Conservation (phyloP, 2,797 vertebrate genomes). For the Hemitrygon akajei region DNA sequence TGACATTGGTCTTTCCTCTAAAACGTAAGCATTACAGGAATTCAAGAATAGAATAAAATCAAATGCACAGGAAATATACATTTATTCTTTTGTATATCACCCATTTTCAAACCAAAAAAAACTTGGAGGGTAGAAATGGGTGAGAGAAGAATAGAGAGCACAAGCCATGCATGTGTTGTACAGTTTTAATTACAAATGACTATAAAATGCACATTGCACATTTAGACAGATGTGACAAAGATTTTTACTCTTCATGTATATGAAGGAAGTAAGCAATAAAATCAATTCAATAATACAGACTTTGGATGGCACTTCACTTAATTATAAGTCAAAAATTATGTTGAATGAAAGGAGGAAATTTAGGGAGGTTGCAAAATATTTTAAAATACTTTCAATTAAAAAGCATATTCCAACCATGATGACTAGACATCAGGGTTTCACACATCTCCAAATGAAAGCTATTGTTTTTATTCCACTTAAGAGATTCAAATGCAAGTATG, state of each 20-base stretch:
- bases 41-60: neutral
- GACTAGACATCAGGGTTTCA: neutral
- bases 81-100: neutral
- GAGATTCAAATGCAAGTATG: neutral
- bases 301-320: neutral
- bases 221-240: no score
- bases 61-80: neutral
- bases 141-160: neutral
- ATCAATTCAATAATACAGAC: neutral
- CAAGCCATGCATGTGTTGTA: neutral
- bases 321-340: neutral
- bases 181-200: neutral
- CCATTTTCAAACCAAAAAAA: neutral
- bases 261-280: no score
- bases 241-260: no score
- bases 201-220: no score
- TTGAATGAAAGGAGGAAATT: neutral
- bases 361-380: neutral
- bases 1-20: neutral
- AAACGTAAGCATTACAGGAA: neutral
- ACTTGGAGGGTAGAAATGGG: neutral
- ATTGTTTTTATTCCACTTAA: neutral
- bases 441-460: neutral
- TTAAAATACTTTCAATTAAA: neutral
- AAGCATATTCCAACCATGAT: neutral